phyloP scores from a whole-genome alignment of 2,113 vertebrate genomes.

The Tricholaema leucomelas region DNA sequence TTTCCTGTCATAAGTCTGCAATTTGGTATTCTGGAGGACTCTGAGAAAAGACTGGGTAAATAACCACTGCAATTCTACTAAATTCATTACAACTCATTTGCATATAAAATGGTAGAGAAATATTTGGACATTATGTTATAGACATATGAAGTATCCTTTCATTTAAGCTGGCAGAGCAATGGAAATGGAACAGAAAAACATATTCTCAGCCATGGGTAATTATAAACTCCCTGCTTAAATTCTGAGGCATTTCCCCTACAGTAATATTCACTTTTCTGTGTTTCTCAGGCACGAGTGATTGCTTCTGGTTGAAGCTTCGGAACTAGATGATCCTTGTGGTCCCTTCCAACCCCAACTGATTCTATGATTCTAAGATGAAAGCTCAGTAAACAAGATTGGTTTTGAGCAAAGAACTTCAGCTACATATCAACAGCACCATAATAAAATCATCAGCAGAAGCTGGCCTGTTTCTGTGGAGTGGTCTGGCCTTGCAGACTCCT shows the following conservation, averaged over 20 bases:
- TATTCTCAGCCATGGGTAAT: neutral
- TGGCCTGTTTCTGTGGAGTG: neutral
- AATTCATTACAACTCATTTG: neutral
- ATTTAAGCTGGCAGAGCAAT: neutral
- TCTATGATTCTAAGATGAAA: too few relatives aligned
- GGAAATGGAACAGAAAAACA: conserved; percentile 7
- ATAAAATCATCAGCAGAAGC: neutral
- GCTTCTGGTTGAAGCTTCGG: neutral
- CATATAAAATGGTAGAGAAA: neutral
- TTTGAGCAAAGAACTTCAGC: conserved; percentile 8
- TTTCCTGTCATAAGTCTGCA: neutral
- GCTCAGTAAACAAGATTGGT: conserved; percentile 1
- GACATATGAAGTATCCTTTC: neutral
- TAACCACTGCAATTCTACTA: neutral
- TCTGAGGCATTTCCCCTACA: conserved; percentile 1
- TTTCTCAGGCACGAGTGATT: conserved; percentile 29
- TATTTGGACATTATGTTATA: neutral
- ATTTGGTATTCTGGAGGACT: neutral
- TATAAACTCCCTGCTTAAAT: neutral
- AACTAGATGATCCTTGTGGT: too few relatives aligned
- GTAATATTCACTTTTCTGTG: neutral
- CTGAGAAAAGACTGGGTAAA: neutral
- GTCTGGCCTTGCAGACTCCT: neutral
- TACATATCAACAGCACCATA: neutral
- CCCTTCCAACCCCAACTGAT: too few relatives aligned